Percentiles rank a stretch among this genome's conserved stretches.
Evolutionary conservation across 2,888 invertebrate species (phyloP).

Genomic region (Watsonalla binaria): DNA sequence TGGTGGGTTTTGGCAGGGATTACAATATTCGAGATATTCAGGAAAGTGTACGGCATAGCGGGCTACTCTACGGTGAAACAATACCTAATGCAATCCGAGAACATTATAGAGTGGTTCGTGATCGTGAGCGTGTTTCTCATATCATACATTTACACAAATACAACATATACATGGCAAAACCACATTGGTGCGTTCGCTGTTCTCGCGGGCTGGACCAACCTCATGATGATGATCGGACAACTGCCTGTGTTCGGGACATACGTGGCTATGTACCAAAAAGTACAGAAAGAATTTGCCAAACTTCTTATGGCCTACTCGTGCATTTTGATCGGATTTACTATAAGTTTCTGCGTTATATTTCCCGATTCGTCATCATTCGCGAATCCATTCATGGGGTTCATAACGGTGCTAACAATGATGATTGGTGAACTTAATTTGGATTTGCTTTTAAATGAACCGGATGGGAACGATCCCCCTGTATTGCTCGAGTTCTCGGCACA

Average conservation of each 20-base stretch:
- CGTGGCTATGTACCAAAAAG: slow-evolving; percentile 94
- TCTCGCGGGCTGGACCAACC: slow-evolving; percentile 91
- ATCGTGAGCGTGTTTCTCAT: slow-evolving; percentile 90
- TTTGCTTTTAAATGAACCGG: slow-evolving; percentile 85
- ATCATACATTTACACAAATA: slow-evolving; percentile 88
- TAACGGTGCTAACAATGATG: slow-evolving; percentile 93
- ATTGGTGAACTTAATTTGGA: slow-evolving; percentile 91
- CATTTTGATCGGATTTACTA: slow-evolving; percentile 90
- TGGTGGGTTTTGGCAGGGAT: slow-evolving; percentile 90
- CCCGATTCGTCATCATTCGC: slow-evolving; percentile 89
- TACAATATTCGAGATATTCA: slow-evolving; percentile 87
- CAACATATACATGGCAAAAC: slow-evolving; percentile 88
- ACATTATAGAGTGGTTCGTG: slow-evolving; percentile 93
- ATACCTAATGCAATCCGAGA: slow-evolving; percentile 90
- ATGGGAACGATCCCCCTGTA: slow-evolving; percentile 86
- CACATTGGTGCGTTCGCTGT: slow-evolving; percentile 93
- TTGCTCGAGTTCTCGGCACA: slow-evolving; percentile 89
- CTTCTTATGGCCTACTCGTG: slow-evolving; percentile 92
- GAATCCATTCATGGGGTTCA: slow-evolving; percentile 90
- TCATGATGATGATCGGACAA: slow-evolving; percentile 95
- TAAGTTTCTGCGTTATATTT: slow-evolving; percentile 93
- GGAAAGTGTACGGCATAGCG: slow-evolving; percentile 89
- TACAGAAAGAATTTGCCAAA: slow-evolving; percentile 92
- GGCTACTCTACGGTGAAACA: slow-evolving; percentile 90
- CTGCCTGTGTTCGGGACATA: slow-evolving; percentile 93